phyloP scores from a whole-genome alignment of 2,888 invertebrate genomes.

The Parthenolecanium corni region DNA sequence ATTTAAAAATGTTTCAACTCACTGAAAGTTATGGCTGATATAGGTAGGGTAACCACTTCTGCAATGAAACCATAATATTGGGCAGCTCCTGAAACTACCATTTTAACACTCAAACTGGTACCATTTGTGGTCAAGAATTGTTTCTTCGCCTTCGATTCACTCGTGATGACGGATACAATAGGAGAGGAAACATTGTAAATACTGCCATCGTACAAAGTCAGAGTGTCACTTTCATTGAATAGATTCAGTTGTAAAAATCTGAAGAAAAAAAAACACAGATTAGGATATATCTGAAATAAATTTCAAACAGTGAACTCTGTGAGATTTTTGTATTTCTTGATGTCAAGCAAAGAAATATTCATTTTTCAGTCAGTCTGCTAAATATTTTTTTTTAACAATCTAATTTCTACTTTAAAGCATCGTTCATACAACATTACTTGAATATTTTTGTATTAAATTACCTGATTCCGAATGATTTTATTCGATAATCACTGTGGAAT shows the following conservation, averaged over 20 bases:
- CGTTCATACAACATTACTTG: too few relatives aligned
- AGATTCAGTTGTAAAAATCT: slow-evolving; percentile 79
- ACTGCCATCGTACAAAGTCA: slow-evolving; percentile 84
- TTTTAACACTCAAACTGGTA: slow-evolving; percentile 72
- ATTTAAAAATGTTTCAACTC: slow-evolving; percentile 44
- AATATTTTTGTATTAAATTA: too few relatives aligned
- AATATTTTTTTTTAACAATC: too few relatives aligned
- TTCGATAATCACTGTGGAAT: slow-evolving; percentile 71
- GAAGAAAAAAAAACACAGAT: slow-evolving; percentile 29
- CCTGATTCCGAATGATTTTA: slow-evolving; percentile 77
- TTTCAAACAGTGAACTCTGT: too few relatives aligned
- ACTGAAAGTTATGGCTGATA: slow-evolving; percentile 81
- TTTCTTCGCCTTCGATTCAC: slow-evolving; percentile 58
- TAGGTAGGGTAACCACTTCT: slow-evolving; percentile 88
- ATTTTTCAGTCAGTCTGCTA: too few relatives aligned
- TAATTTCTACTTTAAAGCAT: too few relatives aligned
- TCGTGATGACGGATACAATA: slow-evolving; percentile 50
- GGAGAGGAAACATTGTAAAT: slow-evolving; percentile 64
- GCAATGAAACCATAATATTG: slow-evolving; percentile 93
- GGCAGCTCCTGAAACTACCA: slow-evolving; percentile 83
- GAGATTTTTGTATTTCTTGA: too few relatives aligned
- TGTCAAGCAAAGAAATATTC: too few relatives aligned
- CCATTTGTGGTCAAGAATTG: slow-evolving; percentile 62
- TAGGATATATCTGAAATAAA: not conserved
- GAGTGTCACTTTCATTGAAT: slow-evolving; percentile 80